Conservation (phyloP, 2,797 vertebrate genomes). For the Eospalax fontanierii region DNA sequence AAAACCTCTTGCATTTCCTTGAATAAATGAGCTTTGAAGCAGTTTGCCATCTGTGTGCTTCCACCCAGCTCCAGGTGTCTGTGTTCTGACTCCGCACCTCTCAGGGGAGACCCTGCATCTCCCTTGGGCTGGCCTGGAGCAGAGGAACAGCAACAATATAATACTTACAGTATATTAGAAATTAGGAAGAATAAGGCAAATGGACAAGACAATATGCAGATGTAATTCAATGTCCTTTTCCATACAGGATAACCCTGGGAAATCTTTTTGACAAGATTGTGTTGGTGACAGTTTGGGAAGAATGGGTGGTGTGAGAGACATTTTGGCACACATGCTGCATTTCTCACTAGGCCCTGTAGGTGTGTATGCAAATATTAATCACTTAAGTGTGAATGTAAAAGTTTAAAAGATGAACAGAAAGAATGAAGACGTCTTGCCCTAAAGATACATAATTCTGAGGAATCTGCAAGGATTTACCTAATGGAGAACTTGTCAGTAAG, state of each 20-base stretch:
- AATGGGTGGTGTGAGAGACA: background rate
- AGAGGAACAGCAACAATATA: too few species aligned
- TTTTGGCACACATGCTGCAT: fast-evolving
- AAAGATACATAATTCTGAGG: background rate
- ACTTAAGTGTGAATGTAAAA: too few species aligned
- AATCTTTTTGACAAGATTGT: background rate
- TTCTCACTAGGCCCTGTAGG: background rate
- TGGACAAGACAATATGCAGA: fast-evolving
- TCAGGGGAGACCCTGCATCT: too few species aligned
- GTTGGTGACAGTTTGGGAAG: background rate
- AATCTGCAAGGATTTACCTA: background rate
- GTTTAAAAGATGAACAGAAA: background rate
- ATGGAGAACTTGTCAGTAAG: background rate
- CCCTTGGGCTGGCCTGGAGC: too few species aligned
- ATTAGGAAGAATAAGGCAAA: background rate
- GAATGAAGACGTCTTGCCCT: background rate
- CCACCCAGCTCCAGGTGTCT: too few species aligned
- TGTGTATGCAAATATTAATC: background rate
- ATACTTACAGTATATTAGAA: background rate
- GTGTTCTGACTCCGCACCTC: too few species aligned
- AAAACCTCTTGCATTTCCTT: too few species aligned
- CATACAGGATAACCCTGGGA: background rate
- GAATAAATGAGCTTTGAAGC: too few species aligned
- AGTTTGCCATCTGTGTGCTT: too few species aligned
- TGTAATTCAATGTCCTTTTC: background rate